A percentile compares a stretch with the other conserved stretches of the same genome.
These are phyloP conservation scores for Eulacestoma nigropectus DNA, from an alignment of 2,113 vertebrate genomes.

Conservation along the genomic window DNA sequence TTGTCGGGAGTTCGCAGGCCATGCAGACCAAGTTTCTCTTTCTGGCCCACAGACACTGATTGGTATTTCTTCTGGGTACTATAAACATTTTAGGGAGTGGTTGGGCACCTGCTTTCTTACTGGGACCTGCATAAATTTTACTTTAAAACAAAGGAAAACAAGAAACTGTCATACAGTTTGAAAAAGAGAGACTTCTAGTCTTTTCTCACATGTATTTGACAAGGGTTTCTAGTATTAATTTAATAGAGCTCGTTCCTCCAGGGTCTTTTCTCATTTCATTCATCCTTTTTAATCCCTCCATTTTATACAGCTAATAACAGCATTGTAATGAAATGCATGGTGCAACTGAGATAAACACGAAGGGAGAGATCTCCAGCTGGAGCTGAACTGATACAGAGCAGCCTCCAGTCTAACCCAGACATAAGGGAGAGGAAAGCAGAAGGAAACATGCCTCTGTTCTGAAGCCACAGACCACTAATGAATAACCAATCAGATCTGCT, in stretches of 20 bases:
- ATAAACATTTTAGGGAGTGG: background rate
- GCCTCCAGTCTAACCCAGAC: background rate
- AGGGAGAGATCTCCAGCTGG: slow-evolving; percentile 4
- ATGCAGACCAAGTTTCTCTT: background rate
- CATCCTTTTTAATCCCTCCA: slow-evolving; percentile 27
- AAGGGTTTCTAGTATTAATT: background rate
- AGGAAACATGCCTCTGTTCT: background rate
- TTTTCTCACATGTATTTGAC: background rate
- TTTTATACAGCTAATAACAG: background rate
- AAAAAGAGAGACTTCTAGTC: background rate
- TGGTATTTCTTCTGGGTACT: background rate
- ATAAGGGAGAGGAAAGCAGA: background rate
- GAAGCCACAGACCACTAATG: background rate
- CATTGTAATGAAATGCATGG: slow-evolving; percentile 16
- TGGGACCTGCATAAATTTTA: background rate
- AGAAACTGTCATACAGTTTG: background rate
- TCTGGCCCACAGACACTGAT: background rate
- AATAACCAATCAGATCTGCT: background rate
- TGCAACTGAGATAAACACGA: slow-evolving; percentile 29
- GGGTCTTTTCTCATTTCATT: slow-evolving; percentile 6
- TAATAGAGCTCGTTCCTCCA: background rate
- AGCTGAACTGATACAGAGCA: slow-evolving; percentile 4
- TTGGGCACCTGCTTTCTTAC: background rate
- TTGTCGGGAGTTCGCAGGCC: background rate
- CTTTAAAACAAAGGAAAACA: background rate